Conservation (phyloP, 2,113 vertebrate species). For the Poeciliopsis retropinna region DNA sequence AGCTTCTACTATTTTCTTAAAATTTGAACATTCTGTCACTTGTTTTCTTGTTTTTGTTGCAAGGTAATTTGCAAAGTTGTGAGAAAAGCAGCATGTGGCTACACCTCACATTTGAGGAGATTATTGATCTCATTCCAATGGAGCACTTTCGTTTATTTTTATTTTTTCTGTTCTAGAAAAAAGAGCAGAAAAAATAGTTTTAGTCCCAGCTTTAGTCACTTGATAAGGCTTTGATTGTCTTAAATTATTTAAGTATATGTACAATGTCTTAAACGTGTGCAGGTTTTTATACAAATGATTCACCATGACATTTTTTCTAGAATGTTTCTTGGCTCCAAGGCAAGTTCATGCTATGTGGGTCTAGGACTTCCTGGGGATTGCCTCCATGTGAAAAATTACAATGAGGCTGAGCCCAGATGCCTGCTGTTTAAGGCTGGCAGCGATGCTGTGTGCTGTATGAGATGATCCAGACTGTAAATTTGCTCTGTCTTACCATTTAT, state of each 20-base stretch:
- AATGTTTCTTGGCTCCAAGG: too few relatives aligned
- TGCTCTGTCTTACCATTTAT: constrained; percentile 29
- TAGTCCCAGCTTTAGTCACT: not conserved
- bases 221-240: not conserved
- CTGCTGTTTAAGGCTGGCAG: constrained; percentile 63
- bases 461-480: not conserved
- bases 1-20: too few relatives aligned
- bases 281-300: not conserved
- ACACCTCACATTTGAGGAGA: not conserved
- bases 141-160: not conserved
- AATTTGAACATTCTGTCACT: too few relatives aligned
- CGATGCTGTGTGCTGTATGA: constrained; percentile 38
- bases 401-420: constrained; percentile 63
- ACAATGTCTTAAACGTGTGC: not conserved
- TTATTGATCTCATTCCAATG: not conserved
- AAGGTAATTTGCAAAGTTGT: not conserved
- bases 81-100: not conserved
- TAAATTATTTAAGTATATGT: not conserved
- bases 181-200: too few relatives aligned
- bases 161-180: not conserved
- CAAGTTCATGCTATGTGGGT: too few relatives aligned
- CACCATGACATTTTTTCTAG: not conserved
- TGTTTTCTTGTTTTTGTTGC: too few relatives aligned
- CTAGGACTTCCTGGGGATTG: constrained; percentile 41
- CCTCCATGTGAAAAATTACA: constrained; percentile 66